phyloP scores from a whole-genome alignment of 1,140 invertebrate species.

The Bombus difficillimus region DNA sequence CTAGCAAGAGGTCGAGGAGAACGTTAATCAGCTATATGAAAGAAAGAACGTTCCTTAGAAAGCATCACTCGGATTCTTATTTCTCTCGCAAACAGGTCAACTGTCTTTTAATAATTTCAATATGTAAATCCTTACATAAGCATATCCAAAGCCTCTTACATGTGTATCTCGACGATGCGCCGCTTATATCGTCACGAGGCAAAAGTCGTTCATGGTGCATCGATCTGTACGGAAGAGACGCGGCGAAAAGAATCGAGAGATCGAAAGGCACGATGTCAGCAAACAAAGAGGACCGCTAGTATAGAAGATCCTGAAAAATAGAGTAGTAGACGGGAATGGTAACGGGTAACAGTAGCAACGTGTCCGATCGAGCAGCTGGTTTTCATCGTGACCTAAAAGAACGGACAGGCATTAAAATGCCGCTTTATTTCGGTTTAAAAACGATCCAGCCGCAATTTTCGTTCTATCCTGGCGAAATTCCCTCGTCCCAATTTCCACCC shows the following conservation, averaged over 20 bases:
- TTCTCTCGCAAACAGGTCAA: slow-evolving; percentile 13
- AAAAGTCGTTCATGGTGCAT: neutral
- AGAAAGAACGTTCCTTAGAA: neutral
- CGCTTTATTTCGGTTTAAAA: slow-evolving; percentile 41
- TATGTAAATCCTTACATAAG: slow-evolving; percentile 10
- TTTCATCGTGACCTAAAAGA: slow-evolving; percentile 36
- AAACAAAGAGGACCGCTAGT: slow-evolving; percentile 1
- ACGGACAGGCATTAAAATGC: slow-evolving; percentile 3
- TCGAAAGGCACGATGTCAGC: slow-evolving; percentile 13
- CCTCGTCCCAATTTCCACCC: slow-evolving; percentile 20
- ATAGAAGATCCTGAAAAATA: neutral
- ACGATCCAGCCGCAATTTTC: slow-evolving; percentile 29
- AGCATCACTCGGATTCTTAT: neutral
- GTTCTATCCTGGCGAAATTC: neutral
- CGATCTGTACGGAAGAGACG: neutral
- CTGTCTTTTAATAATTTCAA: slow-evolving; percentile 12
- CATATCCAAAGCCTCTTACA: neutral
- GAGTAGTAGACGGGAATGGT: neutral
- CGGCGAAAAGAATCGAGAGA: neutral
- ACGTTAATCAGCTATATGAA: neutral
- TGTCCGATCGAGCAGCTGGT: slow-evolving; percentile 18
- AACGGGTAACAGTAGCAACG: neutral
- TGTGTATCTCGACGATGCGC: neutral
- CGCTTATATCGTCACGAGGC: neutral
- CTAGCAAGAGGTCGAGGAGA: neutral